Base-by-base conservation (phyloP, 2,888 invertebrate genomes). In the Tachina fera region DNA sequence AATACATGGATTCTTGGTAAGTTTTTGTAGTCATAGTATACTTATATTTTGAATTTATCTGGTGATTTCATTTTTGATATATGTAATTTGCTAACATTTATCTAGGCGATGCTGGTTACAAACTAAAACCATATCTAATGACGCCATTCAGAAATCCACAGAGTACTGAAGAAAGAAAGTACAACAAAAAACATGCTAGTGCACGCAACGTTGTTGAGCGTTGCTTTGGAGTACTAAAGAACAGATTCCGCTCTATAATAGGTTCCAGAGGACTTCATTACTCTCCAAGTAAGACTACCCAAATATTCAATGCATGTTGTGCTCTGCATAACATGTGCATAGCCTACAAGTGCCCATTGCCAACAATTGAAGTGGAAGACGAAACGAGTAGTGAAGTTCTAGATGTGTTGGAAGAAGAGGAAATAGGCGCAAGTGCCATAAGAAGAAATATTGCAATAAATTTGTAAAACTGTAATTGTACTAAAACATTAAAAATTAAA, bases 1-100 rank as follows among this genome's bases (percentile, higher is more conserved):
- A 63, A 53, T n/a, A 31, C 53, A 31, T 75, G 63, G 53, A 63
- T 75, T 63, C 75, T 75, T 75, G 75, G 53, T 63, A 63, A 49
- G 16, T 31, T 45, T 19, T 58, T 22, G 60, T 60, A 72, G n/a
- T 39, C 6, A 49, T 53, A 31, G 19, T 56, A 49, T 70, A 53
- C 56, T 41, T 10, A 41, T 22, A 11, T 19, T 56, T 51, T 9
- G n/a, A 60, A 41, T 39, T 60, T 8, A 8, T 1, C 14, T 60
- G 39, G 2, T n/a, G 39, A 39, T 39, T 9, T 31, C n/a, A 9
- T 39, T 19, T 65, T 22, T 19, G 19, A 45, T 45, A 19, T 22
- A 45, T 11, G n/a, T 47, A 22, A 4, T 68, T 51, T 51, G 31
- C 39, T 41, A 31, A 14, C n/a, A 47, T 72, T 22, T 47, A 16